Percentiles rank a stretch among this genome's conserved stretches.
These are phyloP conservation scores for Otus sunia DNA, from an alignment of 2,113 vertebrate species.

Conservation along the genomic window DNA sequence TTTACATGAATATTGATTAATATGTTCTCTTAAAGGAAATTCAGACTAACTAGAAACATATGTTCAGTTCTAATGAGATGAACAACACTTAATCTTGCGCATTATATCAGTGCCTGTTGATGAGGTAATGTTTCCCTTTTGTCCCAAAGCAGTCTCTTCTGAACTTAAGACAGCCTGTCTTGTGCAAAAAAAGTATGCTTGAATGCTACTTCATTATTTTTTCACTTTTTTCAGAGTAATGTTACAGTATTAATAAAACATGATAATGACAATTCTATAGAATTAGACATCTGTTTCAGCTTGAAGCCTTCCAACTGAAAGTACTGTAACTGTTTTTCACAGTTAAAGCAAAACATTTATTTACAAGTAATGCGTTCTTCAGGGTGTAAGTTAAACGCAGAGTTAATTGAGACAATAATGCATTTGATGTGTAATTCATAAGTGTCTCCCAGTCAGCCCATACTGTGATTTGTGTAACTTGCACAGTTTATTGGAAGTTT, in stretches of 20 bases:
- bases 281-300: not conserved
- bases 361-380: not conserved
- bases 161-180: not conserved
- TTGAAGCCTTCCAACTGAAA: conserved; percentile 10
- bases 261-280: not conserved
- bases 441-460: not conserved
- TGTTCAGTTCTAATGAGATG: not conserved
- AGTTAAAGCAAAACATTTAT: not conserved
- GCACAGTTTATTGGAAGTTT: not conserved
- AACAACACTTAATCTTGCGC: not conserved
- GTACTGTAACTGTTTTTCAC: not conserved
- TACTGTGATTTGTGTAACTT: not conserved
- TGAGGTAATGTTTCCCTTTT: not conserved
- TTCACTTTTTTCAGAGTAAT: not conserved
- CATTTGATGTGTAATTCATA: not conserved
- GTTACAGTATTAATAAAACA: not conserved
- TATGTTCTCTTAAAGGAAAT: not conserved
- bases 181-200: not conserved
- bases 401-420: not conserved
- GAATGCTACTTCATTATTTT: not conserved
- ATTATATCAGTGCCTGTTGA: not conserved
- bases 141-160: not conserved
- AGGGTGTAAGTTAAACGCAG: not conserved
- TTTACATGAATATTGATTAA: not conserved
- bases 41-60: not conserved